Evolutionary conservation across 2,113 vertebrate genomes (phyloP).

Genomic region (Scopus umbretta): DNA sequence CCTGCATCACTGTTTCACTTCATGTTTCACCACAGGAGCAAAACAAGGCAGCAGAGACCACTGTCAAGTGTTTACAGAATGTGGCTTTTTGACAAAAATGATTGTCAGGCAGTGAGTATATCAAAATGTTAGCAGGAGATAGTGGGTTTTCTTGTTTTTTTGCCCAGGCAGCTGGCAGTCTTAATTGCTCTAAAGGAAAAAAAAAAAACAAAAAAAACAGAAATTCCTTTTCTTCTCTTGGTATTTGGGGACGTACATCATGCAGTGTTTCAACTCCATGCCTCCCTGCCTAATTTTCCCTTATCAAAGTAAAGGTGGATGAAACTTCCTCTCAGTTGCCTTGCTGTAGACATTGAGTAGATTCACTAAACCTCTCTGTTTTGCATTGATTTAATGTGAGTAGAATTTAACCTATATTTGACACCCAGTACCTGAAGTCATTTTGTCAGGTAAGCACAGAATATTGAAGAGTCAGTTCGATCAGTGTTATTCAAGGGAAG

Average conservation of each 20-base stretch:
- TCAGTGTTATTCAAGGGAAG: not conserved
- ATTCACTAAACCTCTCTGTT: not conserved
- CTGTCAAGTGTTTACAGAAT: not conserved
- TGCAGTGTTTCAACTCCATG: not conserved
- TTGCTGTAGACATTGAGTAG: not conserved
- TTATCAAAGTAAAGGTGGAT: not conserved
- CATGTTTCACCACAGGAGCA: not conserved
- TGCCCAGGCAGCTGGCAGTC: not conserved
- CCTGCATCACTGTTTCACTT: not conserved
- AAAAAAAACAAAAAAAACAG: not conserved
- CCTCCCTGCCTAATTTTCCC: not conserved
- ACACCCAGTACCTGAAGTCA: not conserved
- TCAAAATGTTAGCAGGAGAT: not conserved
- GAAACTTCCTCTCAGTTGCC: not conserved
- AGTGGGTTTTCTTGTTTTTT: not conserved
- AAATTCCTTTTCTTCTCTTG: not conserved
- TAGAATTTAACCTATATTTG: not conserved
- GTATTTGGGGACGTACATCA: not conserved
- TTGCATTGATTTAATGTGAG: not conserved
- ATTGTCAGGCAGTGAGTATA: not conserved
- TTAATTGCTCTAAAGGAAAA: conserved; percentile 10
- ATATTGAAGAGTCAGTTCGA: not conserved
- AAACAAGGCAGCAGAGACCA: not conserved
- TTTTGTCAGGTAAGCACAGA: not conserved
- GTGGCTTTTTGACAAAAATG: not conserved